Base-by-base conservation (phyloP, 2,797 vertebrate genomes). In the Carcharodon carcharias region DNA sequence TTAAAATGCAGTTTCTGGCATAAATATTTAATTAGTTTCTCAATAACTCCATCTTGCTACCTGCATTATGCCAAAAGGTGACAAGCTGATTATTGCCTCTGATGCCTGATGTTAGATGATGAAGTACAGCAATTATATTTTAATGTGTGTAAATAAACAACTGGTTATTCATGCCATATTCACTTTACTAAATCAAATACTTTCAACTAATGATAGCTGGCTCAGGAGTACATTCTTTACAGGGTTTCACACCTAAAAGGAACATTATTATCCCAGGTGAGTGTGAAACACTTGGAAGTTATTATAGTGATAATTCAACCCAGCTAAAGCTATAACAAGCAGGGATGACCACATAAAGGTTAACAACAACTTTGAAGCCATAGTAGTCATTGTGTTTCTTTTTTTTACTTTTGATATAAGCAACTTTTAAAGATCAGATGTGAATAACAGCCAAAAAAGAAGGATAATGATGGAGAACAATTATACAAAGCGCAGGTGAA, bases 81-180 rank as follows among this genome's bases (percentile, higher is more conserved):
- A 73, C 94, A 77, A 35, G 94, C 28, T 95, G 69, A 73, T 77
- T 73, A 95, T 77, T 77, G 94, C 69, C 67, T 95, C 69, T 73
- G 69, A 95, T 28, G 94, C 31, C 50, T 95, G 69, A 77, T 54
- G 50, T 77, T 95, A 35, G 65, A 18, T 73, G 50, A 95, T 77
- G 50, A 77, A 95, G 67, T 35, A 23, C 94, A 95, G 45, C 69
- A 77, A 95, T 95, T 95, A 95, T 58, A 56, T 77, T 95, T 95
- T 77, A 95, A 95, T 73, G 45, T 95, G 67, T 77, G 31, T n/a
- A 58, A 77, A 77, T 77, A 95, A 95, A 95, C 94, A 77, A 95
- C 58, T n/a, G 45, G 6, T 73, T 95, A 71, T 77, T 77, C 45
- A 56, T 77, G 69, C 31, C 69, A 77, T 31, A 58, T 56, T 54